Evolutionary conservation across 2,113 vertebrate species (phyloP).

Genomic region (Recurvirostra avosetta): DNA sequence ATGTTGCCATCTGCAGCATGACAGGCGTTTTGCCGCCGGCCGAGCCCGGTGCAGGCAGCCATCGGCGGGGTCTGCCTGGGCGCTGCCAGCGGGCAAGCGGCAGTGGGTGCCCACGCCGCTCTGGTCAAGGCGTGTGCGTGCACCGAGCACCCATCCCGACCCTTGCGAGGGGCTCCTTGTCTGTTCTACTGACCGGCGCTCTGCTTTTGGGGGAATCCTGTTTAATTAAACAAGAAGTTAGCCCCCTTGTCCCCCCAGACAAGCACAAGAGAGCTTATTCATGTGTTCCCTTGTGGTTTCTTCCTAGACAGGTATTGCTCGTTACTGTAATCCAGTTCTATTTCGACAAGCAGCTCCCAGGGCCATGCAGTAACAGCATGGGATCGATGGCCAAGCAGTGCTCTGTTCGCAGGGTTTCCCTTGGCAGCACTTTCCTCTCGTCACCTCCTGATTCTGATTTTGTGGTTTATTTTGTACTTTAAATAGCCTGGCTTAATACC

Average conservation of each 20-base stretch:
- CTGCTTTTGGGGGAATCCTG: background rate
- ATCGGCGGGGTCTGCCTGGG: background rate
- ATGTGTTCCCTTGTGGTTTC: background rate
- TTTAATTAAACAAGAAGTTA: background rate
- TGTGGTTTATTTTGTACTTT: background rate
- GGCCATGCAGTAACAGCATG: background rate
- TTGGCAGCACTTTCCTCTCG: background rate
- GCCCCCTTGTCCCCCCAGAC: too few relatives aligned
- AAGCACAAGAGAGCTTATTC: background rate
- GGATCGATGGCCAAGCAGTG: background rate
- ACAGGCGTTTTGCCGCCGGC: too few relatives aligned
- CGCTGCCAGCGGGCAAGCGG: too few relatives aligned
- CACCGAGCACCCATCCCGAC: fast-evolving
- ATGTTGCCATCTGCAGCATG: too few relatives aligned
- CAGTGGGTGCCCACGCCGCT: fast-evolving
- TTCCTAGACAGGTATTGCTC: background rate
- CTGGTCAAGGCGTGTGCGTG: fast-evolving
- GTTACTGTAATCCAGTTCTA: background rate
- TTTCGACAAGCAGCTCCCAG: background rate
- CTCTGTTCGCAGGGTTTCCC: background rate
- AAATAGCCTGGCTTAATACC: constrained; percentile 16
- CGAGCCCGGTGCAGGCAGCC: too few relatives aligned
- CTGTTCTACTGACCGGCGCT: background rate
- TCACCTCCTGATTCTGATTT: background rate
- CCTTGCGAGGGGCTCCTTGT: background rate